A percentile compares a stretch with the other conserved stretches of the same genome.
Evolutionary conservation across 2,797 vertebrate species (phyloP).

Genomic region (Squalus acanthias): DNA sequence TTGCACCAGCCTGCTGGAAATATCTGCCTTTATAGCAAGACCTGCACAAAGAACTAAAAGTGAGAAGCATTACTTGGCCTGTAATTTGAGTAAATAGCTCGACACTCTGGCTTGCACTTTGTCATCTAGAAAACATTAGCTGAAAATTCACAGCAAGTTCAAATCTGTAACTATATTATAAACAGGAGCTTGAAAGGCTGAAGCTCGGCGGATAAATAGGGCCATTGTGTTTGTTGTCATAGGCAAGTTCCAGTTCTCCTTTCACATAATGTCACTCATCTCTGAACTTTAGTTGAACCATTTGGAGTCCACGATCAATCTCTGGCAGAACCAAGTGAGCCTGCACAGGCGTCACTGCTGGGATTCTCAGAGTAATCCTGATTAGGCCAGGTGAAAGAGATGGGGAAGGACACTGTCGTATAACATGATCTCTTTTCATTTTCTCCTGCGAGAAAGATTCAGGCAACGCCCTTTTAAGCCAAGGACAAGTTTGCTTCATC

Average conservation of each 20-base stretch:
- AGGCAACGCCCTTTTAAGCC: background rate
- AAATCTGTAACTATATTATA: background rate
- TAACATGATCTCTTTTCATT: background rate
- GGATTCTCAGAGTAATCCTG: background rate
- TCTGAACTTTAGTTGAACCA: constrained; percentile 28
- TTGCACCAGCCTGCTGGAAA: background rate
- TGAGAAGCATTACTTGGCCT: background rate
- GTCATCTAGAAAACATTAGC: background rate
- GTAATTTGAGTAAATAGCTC: background rate
- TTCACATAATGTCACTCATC: background rate
- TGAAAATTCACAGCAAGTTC: background rate
- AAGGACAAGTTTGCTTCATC: background rate
- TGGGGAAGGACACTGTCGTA: background rate
- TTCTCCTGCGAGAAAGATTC: background rate
- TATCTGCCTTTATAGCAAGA: background rate
- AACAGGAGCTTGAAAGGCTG: background rate
- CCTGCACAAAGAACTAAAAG: background rate
- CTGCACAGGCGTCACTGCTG: background rate
- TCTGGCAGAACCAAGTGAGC: background rate
- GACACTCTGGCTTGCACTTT: background rate
- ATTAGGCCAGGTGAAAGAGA: background rate
- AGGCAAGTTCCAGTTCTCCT: background rate
- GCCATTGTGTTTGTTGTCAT: background rate
- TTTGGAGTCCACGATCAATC: background rate
- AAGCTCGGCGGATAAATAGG: background rate